These are phyloP conservation scores for Cephus nigrinus DNA, from an alignment of 2,888 invertebrate genomes.

Conservation along the genomic window DNA sequence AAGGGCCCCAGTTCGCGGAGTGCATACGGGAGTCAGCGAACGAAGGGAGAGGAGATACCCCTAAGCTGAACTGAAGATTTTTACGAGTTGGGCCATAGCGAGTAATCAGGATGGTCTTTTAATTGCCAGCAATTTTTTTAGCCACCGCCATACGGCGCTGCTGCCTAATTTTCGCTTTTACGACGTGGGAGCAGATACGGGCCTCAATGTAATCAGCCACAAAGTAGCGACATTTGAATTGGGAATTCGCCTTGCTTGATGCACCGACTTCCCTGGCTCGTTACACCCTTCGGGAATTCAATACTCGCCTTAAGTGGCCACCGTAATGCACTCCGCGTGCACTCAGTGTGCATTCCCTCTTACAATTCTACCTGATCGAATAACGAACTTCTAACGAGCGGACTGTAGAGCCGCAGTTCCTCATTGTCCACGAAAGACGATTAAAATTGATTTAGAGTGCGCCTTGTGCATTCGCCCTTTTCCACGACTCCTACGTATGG, in stretches of 20 bases:
- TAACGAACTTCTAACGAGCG: neutral
- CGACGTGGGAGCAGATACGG: conserved; percentile 15
- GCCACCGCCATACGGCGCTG: neutral
- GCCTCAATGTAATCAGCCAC: neutral
- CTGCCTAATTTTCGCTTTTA: conserved; percentile 48
- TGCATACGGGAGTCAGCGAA: conserved; percentile 17
- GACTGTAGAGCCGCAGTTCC: neutral
- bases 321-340: neutral
- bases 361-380: neutral
- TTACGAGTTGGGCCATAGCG: conserved; percentile 30
- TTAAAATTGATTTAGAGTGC: neutral
- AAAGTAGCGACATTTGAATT: conserved; percentile 2
- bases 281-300: conserved; percentile 2
- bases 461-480: neutral
- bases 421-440: neutral
- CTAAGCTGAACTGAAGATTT: conserved; percentile 26
- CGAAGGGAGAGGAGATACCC: conserved; percentile 13
- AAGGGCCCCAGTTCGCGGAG: conserved; percentile 10
- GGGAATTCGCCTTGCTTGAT: neutral
- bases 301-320: neutral
- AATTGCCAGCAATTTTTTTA: conserved; percentile 48
- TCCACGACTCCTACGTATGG: neutral
- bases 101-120: conserved; percentile 54
- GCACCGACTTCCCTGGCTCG: neutral
- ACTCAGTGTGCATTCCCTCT: neutral